Evolutionary conservation across 2,797 vertebrate species (phyloP).

Genomic region (Tamandua tetradactyla): DNA sequence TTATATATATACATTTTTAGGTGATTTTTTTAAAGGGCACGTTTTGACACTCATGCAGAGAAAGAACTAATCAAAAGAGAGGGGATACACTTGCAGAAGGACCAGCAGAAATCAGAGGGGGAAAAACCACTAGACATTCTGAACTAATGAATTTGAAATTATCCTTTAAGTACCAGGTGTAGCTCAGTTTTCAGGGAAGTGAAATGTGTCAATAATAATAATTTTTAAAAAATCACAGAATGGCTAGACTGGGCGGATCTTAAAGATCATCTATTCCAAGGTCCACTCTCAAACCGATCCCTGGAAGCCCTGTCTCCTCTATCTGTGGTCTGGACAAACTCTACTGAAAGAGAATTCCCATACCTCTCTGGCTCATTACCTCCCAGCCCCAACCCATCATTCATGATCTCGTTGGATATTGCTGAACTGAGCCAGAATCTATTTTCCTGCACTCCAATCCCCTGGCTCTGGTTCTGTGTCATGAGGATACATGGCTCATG

Average conservation of each 20-base stretch:
- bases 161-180: neutral
- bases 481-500: neutral
- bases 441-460: neutral
- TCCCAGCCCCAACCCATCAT: neutral
- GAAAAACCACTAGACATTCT: neutral
- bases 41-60: neutral
- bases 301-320: neutral
- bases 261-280: neutral
- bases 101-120: neutral
- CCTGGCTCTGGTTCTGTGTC: neutral
- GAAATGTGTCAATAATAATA: neutral
- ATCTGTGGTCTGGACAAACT: neutral
- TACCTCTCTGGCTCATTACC: neutral
- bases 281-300: neutral
- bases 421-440: neutral
- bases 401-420: neutral
- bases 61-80: neutral
- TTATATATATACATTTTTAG: no score
- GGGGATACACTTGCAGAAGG: neutral
- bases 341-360: neutral
- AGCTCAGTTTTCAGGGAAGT: neutral
- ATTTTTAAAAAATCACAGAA: neutral
- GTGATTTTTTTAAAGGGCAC: no score
- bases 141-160: neutral
- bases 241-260: neutral